Evolutionary conservation across 2,888 invertebrate genomes (phyloP), one percentile per base, ranked within the genome.

Genomic region (Drosophila pseudotakahashii): DNA sequence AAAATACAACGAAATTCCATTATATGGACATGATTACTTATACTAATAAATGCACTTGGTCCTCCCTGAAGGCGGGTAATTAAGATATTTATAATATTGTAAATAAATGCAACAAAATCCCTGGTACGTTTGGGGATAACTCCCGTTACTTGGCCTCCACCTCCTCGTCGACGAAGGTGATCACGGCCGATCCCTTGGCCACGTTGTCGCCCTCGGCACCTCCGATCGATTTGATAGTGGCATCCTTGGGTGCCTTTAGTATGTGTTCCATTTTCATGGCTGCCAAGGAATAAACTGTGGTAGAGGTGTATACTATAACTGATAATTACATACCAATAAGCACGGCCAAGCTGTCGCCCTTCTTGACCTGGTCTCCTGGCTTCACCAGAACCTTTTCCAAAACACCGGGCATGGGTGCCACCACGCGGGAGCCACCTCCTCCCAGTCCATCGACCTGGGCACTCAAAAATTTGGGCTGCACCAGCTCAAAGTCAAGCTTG

Each of bases 241-340:
- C 98, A 89, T 96, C 95, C 47, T 94, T 93, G 0, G 96, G 95
- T 3, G 98, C 97, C 80, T 96, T 96, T 13, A 99, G 95, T 13
- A 98, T 95, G 91, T 99, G 96, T 94, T 99, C 99, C 99, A 99
- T 99, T 93, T 99, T 99, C 99, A 99, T 99, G 0, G 99, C 99
- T 88, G 13, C 1, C 1, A 32, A 51, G 48, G 3, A 26, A 41
- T 0, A 1, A 11, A 10, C 1, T 32, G 4, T 11, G 2, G 1
- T n/a, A 13, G 9, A 16, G 14, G 16, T 5, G 14, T 5, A n/a
- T 3, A 4, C 11, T 16, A 7, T 0, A 19, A 41, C 5, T 19
- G 6, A 48, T 7, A 37, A 14, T 11, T 42, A 6, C 54, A 37
- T 75, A 91, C 91, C 91, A 76, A 98, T 98, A 89, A 99, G 95